Percentiles rank a stretch among this genome's conserved stretches.
phyloP scores from a whole-genome alignment of 2,113 vertebrate genomes.

The Hystrix cristata region DNA sequence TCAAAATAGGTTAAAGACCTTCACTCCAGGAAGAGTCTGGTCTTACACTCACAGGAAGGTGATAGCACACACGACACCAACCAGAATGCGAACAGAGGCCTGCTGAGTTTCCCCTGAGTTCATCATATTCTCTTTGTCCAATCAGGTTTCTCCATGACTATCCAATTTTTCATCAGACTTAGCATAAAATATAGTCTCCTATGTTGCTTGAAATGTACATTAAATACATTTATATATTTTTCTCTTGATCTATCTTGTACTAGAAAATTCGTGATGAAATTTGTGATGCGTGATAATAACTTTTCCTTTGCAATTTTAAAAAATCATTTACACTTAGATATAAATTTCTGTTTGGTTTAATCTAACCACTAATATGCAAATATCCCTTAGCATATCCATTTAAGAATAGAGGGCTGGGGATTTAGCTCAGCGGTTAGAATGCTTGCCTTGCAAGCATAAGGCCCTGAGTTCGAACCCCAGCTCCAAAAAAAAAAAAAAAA shows the following conservation, averaged over 20 bases:
- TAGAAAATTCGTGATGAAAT: background rate
- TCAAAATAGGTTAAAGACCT: background rate
- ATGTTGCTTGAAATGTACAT: background rate
- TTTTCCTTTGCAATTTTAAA: background rate
- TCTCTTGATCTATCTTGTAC: background rate
- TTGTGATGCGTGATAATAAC: background rate
- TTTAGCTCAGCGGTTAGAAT: too few relatives aligned
- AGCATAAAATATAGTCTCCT: background rate
- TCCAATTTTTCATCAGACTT: too few relatives aligned
- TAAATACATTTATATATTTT: background rate
- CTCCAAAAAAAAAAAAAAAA: too few relatives aligned
- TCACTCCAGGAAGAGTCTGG: background rate
- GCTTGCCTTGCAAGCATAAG: too few relatives aligned
- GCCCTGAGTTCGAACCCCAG: too few relatives aligned
- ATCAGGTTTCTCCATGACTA: background rate
- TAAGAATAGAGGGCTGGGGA: background rate
- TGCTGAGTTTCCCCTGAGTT: fast-evolving
- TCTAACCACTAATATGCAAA: background rate
- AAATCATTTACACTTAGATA: background rate
- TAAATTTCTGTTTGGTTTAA: conserved; percentile 15
- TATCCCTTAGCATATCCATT: background rate
- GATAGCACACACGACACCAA: background rate
- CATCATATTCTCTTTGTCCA: background rate
- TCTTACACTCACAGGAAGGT: background rate
- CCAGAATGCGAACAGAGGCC: background rate